phyloP scores from a whole-genome alignment of 2,113 vertebrate species.

The Lepidothrix coronata region DNA sequence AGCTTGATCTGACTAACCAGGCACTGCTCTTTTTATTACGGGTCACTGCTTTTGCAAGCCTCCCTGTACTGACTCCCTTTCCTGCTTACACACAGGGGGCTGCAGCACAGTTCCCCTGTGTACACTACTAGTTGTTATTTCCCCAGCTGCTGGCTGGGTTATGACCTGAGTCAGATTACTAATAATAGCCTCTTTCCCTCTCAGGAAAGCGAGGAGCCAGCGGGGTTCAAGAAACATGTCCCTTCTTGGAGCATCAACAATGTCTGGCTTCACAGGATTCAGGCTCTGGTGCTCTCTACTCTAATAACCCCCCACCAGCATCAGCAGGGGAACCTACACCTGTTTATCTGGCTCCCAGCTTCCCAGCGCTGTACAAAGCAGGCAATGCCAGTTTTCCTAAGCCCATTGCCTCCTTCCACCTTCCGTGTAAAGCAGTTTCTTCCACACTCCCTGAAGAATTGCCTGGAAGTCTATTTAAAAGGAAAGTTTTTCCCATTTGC shows the following conservation, averaged over 20 bases:
- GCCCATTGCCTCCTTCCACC: background rate
- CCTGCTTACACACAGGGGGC: background rate
- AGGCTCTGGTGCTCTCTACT: background rate
- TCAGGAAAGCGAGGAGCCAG: background rate
- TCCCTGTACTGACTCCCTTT: conserved; percentile 10
- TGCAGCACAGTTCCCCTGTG: conserved; percentile 10
- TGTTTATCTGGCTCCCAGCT: background rate
- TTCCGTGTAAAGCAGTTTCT: background rate
- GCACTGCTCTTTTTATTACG: conserved; percentile 22
- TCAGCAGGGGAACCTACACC: background rate
- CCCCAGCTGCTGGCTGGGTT: conserved; percentile 51
- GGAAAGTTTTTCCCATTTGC: background rate
- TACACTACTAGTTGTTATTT: conserved; percentile 46
- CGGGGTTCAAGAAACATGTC: conserved; percentile 16
- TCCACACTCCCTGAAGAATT: background rate
- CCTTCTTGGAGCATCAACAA: conserved; percentile 7
- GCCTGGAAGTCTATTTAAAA: background rate
- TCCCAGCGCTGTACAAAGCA: background rate
- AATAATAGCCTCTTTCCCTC: conserved; percentile 22
- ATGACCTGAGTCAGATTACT: conserved; percentile 14
- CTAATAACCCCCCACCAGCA: background rate
- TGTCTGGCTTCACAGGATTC: background rate
- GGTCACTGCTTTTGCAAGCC: conserved; percentile 46
- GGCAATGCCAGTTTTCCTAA: background rate
- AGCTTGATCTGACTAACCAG: conserved; percentile 13